Percentiles rank a stretch among this genome's conserved stretches.
Evolutionary conservation across 2,113 vertebrate genomes (phyloP).

Genomic region (Heteronetta atricapilla): DNA sequence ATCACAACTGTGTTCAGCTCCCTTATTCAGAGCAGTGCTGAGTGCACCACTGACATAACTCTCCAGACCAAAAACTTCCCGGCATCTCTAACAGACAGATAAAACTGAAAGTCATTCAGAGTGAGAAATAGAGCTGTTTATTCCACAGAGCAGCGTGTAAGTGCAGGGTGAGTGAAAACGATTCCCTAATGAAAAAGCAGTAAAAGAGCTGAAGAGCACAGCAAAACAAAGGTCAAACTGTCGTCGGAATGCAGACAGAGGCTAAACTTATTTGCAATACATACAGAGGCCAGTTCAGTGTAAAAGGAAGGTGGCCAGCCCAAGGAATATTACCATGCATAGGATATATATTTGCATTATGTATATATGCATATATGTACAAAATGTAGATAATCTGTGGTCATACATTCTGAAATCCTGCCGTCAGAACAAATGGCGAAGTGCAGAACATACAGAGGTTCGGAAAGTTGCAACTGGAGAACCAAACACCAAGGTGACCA

Average conservation of each 20-base stretch:
- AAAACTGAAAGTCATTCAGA: background rate
- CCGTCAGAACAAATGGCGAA: background rate
- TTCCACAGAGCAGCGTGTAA: background rate
- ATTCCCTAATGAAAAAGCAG: conserved; percentile 13
- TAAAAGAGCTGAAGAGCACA: conserved; percentile 2
- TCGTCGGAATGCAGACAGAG: background rate
- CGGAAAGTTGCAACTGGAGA: background rate
- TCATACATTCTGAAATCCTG: background rate
- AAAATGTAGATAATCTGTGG: background rate
- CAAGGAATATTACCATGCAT: background rate
- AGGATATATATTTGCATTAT: background rate
- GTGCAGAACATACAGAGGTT: background rate
- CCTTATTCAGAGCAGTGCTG: background rate
- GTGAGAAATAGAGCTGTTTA: background rate
- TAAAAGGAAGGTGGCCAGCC: background rate
- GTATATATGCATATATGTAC: background rate
- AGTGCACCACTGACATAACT: background rate
- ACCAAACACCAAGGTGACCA: background rate
- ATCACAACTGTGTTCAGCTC: background rate
- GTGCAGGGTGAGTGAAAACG: background rate
- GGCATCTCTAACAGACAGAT: background rate
- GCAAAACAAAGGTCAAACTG: background rate
- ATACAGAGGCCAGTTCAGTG: background rate
- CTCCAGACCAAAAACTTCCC: background rate
- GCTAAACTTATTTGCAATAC: background rate